phyloP scores from a whole-genome alignment of 2,888 invertebrate genomes.

The Campoplex nolae region DNA sequence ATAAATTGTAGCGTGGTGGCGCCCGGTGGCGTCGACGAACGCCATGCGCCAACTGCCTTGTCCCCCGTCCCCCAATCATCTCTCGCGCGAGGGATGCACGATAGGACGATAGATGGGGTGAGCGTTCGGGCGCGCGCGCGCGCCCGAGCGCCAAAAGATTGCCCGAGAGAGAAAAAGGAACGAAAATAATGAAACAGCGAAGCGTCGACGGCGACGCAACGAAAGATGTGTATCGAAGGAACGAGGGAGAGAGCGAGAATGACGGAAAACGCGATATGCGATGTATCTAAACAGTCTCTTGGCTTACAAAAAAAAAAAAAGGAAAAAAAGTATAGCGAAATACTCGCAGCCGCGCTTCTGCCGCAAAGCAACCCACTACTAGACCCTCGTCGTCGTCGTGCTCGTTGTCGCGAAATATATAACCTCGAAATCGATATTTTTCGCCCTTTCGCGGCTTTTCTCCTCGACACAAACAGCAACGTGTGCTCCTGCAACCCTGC shows the following conservation, averaged over 20 bases:
- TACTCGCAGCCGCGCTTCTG: background rate
- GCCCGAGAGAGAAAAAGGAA: conserved; percentile 22
- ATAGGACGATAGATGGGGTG: conserved; percentile 44
- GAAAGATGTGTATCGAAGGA: conserved; percentile 31
- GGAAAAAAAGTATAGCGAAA: conserved; percentile 31
- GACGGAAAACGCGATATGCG: conserved; percentile 2
- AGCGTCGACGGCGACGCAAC: conserved; percentile 8
- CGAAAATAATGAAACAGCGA: background rate
- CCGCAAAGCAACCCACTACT: conserved; percentile 29
- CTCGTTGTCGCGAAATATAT: background rate
- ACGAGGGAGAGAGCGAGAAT: conserved; percentile 9
- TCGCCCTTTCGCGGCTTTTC: conserved; percentile 44
- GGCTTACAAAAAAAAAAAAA: conserved; percentile 12
- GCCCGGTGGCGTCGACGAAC: conserved; percentile 53
- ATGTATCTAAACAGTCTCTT: conserved; percentile 32
- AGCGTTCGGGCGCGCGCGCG: conserved; percentile 45
- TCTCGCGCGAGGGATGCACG: conserved; percentile 52
- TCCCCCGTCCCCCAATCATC: conserved; percentile 17
- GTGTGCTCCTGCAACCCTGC: background rate
- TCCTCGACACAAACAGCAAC: conserved; percentile 12
- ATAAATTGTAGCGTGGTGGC: conserved; percentile 42
- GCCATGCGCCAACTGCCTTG: conserved; percentile 60
- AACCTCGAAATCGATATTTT: conserved; percentile 59
- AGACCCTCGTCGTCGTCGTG: conserved; percentile 30
- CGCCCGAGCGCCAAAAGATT: conserved; percentile 35